Evolutionary conservation across 1,140 invertebrate species (phyloP), one percentile per base, ranked within the genome.

Genomic region (Bombus huntii): DNA sequence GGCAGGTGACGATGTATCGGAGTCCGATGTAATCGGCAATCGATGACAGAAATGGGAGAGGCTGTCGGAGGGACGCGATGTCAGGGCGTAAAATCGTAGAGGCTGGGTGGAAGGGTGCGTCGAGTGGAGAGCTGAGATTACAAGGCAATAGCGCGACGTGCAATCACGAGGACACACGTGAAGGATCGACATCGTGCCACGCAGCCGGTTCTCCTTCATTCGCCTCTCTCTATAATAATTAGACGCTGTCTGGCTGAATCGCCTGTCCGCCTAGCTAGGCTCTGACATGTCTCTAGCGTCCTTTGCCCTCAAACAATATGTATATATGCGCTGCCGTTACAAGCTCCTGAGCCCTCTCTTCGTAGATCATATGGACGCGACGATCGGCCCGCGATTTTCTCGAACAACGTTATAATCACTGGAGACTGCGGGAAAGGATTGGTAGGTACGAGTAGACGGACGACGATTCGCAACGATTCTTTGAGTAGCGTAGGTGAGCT

Each of bases 171-270:
- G 88, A 92, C 87, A 91, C 88, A 89, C 84, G 90, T 90, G 85
- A 89, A 89, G 84, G 77, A 88, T 80, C 89, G 91, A 89, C 91
- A 89, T 92, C 90, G 89, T 86, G 88, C 81, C 84, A 85, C 72
- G 81, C 82, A 88, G 83, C 71, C 84, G 88, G 85, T 83, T 74
- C 83, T 89, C 88, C 89, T 90, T 92, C 89, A 86, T 90, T 90
- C 90, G 87, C 81, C 89, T 88, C 90, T 83, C 82, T 86, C 91
- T 89, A 93, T 93, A 92, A 93, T 93, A 92, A 93, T 93, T 88
- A 90, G 92, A 93, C 92, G 88, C 88, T 91, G 85, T 75, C 76
- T 74, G 73, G 47, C 71, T 70, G 47, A 71, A 71, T 62, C 57
- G 47, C 47, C 82, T 83, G 82, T 84, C 82, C 53, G 39, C 57